phyloP scores from a whole-genome alignment of 2,113 vertebrate genomes.

The Cettia cetti region DNA sequence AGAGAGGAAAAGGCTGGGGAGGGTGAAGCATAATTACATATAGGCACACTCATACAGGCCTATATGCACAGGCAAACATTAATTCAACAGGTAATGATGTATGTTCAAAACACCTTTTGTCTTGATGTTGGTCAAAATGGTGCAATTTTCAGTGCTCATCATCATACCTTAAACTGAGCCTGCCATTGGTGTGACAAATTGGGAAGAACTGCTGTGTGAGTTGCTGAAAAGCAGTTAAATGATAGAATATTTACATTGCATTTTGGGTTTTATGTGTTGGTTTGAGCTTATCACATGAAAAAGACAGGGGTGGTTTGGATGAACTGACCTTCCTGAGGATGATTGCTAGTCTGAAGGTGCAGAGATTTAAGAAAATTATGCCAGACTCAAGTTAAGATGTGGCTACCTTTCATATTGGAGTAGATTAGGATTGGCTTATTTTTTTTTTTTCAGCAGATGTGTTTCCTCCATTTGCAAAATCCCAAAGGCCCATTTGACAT shows the following conservation, averaged over 20 bases:
- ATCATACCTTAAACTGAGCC: background rate
- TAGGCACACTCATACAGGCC: background rate
- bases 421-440: background rate
- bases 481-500: background rate
- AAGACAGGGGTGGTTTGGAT: background rate
- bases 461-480: background rate
- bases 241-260: background rate
- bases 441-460: background rate
- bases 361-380: background rate
- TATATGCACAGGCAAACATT: background rate
- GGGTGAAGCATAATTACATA: background rate
- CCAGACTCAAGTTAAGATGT: background rate
- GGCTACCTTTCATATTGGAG: background rate
- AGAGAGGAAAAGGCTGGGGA: background rate
- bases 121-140: no score
- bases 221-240: background rate
- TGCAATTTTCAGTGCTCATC: background rate
- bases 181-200: background rate
- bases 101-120: no score
- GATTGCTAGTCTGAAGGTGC: background rate
- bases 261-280: background rate
- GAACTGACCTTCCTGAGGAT: background rate
- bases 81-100: background rate
- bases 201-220: background rate
- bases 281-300: background rate